These are phyloP conservation scores for Trididemnum miniatum DNA, from an alignment of 23 tunicate species.

Conservation along the genomic window DNA sequence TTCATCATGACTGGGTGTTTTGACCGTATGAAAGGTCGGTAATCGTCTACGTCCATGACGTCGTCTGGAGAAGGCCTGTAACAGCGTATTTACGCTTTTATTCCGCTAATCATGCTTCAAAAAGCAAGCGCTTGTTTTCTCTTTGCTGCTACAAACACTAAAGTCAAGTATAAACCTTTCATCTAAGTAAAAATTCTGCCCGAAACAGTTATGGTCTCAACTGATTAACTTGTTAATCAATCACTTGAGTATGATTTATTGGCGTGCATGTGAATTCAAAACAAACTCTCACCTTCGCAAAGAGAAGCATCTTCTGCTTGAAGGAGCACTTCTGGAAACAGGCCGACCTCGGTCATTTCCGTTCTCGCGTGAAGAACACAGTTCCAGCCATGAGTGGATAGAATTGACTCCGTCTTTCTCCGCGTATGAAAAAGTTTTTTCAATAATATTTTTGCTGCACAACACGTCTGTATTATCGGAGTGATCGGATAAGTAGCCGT, in stretches of 20 bases:
- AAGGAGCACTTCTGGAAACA: not conserved
- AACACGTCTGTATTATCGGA: slow-evolving; percentile 69
- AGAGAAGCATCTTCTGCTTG: not conserved
- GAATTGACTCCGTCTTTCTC: slow-evolving; percentile 50
- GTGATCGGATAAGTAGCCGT: slow-evolving; percentile 4
- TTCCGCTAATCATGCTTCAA: too few relatives aligned
- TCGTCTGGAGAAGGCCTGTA: not conserved
- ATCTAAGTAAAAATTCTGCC: too few relatives aligned
- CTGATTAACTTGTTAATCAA: too few relatives aligned
- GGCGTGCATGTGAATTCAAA: too few relatives aligned
- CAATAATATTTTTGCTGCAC: slow-evolving; percentile 61
- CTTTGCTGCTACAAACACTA: too few relatives aligned
- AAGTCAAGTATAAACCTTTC: too few relatives aligned
- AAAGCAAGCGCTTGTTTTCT: too few relatives aligned
- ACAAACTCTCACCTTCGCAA: not conserved
- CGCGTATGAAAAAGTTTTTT: slow-evolving; percentile 59
- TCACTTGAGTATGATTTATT: too few relatives aligned
- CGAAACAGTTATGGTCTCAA: too few relatives aligned
- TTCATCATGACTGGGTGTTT: slow-evolving; percentile 16
- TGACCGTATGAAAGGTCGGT: slow-evolving; percentile 46
- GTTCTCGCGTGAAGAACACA: slow-evolving; percentile 26
- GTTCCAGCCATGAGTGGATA: slow-evolving; percentile 43
- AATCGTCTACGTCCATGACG: slow-evolving; percentile 37
- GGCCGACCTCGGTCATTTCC: not conserved
- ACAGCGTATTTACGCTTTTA: too few relatives aligned